Conservation (phyloP, 2,888 invertebrate species). For the Meteorus cinctellus region DNA sequence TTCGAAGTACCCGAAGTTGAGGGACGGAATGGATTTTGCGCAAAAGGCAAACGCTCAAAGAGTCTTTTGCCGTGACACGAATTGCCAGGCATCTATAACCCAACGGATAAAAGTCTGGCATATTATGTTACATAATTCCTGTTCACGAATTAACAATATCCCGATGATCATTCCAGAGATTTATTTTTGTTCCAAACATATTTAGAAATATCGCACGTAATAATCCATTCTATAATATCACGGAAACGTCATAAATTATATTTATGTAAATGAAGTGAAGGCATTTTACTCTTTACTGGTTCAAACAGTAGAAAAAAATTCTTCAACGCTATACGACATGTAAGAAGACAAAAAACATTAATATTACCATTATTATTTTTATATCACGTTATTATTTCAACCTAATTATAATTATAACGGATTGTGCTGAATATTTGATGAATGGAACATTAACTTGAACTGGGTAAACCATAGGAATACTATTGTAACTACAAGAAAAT, state of each 20-base stretch:
- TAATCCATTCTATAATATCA: not conserved
- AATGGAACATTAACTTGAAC: not conserved
- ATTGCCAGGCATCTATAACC: conserved; percentile 55
- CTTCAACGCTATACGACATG: not conserved
- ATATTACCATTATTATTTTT: not conserved
- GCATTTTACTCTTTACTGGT: not conserved
- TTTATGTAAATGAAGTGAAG: not conserved
- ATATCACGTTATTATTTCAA: not conserved
- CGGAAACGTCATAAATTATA: not conserved
- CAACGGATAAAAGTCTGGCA: conserved; percentile 64
- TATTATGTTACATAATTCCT: conserved; percentile 62
- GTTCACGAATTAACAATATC: conserved; percentile 11
- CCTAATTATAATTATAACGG: conserved; percentile 11
- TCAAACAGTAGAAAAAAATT: not conserved
- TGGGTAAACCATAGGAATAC: not conserved
- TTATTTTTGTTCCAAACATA: not conserved
- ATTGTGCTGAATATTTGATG: not conserved
- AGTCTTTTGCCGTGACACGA: conserved; percentile 65
- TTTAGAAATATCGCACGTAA: not conserved
- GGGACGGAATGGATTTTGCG: conserved; percentile 38
- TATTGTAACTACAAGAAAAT: not conserved
- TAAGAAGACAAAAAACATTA: not conserved
- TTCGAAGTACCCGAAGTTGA: conserved; percentile 36
- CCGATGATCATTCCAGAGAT: conserved; percentile 14
- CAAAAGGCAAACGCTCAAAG: conserved; percentile 43